These are phyloP conservation scores for Eulemur macaco DNA, from an alignment of 2,113 vertebrate species.

Conservation along the genomic window DNA sequence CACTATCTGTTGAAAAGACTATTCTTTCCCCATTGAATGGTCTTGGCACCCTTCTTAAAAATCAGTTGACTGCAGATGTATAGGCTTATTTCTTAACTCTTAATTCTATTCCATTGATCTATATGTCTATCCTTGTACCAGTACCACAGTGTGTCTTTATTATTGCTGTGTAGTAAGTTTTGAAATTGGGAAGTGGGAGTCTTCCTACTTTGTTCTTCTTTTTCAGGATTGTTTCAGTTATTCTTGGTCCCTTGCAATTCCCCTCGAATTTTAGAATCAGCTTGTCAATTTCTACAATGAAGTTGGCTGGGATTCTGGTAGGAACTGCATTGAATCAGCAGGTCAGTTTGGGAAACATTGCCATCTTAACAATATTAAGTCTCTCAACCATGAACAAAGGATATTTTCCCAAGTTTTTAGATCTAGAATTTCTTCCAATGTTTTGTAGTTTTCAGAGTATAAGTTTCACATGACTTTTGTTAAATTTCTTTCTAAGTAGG, in stretches of 20 bases:
- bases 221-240: background rate
- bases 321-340: background rate
- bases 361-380: background rate
- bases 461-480: background rate
- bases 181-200: background rate
- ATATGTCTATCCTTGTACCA: background rate
- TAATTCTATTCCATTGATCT: background rate
- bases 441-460: background rate
- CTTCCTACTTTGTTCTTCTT: background rate
- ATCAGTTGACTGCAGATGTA: background rate
- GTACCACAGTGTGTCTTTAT: background rate
- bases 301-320: background rate
- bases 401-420: background rate
- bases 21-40: background rate
- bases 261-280: background rate
- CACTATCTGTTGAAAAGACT: background rate
- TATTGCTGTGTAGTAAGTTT: background rate
- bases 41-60: background rate
- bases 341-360: background rate
- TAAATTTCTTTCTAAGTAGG: background rate
- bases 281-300: background rate
- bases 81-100: background rate
- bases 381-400: background rate
- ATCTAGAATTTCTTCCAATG: background rate
- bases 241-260: background rate